Conservation (phyloP, 2,888 invertebrate species). For the Tricholauxania praeusta region DNA sequence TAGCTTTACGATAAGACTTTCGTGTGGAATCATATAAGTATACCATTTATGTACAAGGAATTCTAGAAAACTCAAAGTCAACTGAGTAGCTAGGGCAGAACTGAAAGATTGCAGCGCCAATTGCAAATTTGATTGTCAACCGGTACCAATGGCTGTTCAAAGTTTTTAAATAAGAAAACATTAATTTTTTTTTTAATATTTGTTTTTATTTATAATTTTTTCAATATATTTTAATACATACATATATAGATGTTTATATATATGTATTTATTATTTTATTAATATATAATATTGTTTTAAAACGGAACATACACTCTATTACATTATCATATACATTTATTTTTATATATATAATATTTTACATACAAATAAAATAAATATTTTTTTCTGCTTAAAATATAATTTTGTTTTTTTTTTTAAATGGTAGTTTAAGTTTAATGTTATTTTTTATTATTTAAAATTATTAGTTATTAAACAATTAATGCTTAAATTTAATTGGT, state of each 20-base stretch:
- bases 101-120: too few relatives aligned
- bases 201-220: constrained; percentile 46
- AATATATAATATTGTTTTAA: constrained; percentile 59
- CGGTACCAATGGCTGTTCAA: too few relatives aligned
- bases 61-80: not conserved
- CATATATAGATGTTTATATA: constrained; percentile 15
- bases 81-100: not conserved
- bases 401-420: constrained; percentile 40
- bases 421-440: constrained; percentile 38
- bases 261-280: not conserved
- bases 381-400: constrained; percentile 48
- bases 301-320: constrained; percentile 63
- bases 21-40: not conserved
- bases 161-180: not conserved
- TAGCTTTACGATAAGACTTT: too few relatives aligned
- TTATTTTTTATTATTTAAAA: constrained; percentile 40
- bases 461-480: constrained; percentile 31
- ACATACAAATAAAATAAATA: constrained; percentile 64
- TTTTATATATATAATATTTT: constrained; percentile 43
- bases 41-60: not conserved
- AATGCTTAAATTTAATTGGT: constrained; percentile 11
- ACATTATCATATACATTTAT: constrained; percentile 49
- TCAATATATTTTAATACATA: constrained; percentile 36
- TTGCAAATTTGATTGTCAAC: too few relatives aligned
- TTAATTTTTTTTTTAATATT: constrained; percentile 42